phyloP scores from a whole-genome alignment of 2,113 vertebrate genomes.

The Lichenostomus cassidix region DNA sequence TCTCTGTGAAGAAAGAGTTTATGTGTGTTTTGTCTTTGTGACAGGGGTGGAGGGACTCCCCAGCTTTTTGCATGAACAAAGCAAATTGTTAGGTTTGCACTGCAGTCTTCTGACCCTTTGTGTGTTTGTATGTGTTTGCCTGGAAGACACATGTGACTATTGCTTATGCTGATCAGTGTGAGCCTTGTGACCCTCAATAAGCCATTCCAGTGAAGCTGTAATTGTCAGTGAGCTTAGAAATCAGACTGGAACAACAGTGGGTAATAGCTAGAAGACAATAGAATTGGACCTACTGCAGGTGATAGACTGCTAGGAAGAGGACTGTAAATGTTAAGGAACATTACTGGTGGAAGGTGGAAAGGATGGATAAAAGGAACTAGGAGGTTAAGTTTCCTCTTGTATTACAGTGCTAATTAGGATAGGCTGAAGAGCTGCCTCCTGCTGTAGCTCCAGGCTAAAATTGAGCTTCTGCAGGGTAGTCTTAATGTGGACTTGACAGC shows the following conservation, averaged over 20 bases:
- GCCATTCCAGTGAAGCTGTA: neutral
- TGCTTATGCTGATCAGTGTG: neutral
- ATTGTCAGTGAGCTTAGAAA: neutral
- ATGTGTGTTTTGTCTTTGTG: neutral
- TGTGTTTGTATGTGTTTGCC: neutral
- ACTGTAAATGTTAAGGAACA: neutral
- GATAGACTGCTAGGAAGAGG: neutral
- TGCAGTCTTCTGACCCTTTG: neutral
- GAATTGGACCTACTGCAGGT: neutral
- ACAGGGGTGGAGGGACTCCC: neutral
- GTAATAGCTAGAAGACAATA: neutral
- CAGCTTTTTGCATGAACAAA: neutral
- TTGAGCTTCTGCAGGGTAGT: neutral
- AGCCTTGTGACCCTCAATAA: neutral
- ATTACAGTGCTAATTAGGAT: constrained; percentile 23
- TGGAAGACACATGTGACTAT: neutral
- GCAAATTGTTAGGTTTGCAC: neutral
- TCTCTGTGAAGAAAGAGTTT: neutral
- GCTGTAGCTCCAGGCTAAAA: constrained; percentile 6
- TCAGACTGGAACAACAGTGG: neutral
- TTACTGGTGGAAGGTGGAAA: constrained; percentile 8
- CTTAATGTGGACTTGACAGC: neutral
- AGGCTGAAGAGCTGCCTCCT: neutral
- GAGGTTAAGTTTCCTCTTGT: constrained; percentile 34
- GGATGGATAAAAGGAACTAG: neutral